Evolutionary conservation across 2,113 vertebrate species (phyloP), one percentile per base, ranked within the genome.

Genomic region (Serranochromis macrocephalus): DNA sequence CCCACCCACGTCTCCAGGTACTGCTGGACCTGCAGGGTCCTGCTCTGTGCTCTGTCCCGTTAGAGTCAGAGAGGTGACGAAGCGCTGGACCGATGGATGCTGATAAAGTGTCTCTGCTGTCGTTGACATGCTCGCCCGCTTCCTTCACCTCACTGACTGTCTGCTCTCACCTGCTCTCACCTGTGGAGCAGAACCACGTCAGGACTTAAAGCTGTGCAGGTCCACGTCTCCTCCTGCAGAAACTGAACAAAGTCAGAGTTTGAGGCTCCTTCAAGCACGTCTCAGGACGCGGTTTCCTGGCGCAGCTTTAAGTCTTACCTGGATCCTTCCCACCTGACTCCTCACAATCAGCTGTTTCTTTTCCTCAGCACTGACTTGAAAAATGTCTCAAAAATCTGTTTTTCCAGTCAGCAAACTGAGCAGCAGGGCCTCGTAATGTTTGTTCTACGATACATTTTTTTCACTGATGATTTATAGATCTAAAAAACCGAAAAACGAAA

Each of bases 1-100:
- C 78, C 57, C 16, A 6, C 71, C 63, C 82, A 80, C 3, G 24
- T 82, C 78, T 58, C 57, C 82, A 95, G 91, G 91, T 94, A 93
- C 86, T 49, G 81, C 47, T 31, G 81, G 75, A 57, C 58, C 85
- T 66, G 45, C 53, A 9, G 86, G 7, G 86, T 87, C 53, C 87
- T 55, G 87, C 16, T 84, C 83, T 85, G 36, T 85, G 42, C 63
- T 58, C 9, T 3, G 53, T 55, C 49, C 83, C 84, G 14, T 82
- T 80, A 88, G 87, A 66, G 19, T 84, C 81, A 84, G 80, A 38
- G 66, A 45, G 26, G 84, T 31, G 73, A 47, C 31, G 73, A 47
- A 73, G 86, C 10, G 12, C 36, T 13, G 38, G 47, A 0, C 71
- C 7, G 71, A 5, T 12, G 71, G 40, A 17, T 7, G 24, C 42